Evolutionary conservation across 2,888 invertebrate genomes (phyloP).

Genomic region (Phaedon cochleariae): DNA sequence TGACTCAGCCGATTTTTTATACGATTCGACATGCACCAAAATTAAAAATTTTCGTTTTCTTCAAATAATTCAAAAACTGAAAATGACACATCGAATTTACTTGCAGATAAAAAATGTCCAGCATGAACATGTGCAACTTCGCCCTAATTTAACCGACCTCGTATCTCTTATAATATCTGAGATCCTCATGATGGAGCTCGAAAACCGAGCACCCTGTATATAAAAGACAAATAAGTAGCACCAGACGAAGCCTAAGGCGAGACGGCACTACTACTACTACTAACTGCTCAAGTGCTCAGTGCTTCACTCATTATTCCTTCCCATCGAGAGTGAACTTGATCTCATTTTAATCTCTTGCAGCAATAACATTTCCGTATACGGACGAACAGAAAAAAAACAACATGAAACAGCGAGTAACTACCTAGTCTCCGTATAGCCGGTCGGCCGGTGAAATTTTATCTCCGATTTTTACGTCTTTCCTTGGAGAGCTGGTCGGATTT

Average conservation of each 20-base stretch:
- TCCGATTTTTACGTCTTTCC: not conserved
- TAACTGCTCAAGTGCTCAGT: too few species aligned
- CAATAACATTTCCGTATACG: slow-evolving; percentile 29
- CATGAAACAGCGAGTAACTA: slow-evolving; percentile 28
- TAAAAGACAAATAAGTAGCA: not conserved
- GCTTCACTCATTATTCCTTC: not conserved
- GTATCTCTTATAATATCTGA: too few species aligned
- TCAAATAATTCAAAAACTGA: too few species aligned
- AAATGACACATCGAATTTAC: too few species aligned
- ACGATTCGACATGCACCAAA: too few species aligned
- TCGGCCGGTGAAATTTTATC: not conserved
- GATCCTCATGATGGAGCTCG: too few species aligned
- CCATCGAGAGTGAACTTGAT: slow-evolving; percentile 31
- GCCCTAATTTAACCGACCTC: too few species aligned
- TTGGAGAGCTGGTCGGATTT: not conserved
- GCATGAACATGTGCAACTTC: too few species aligned
- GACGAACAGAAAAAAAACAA: slow-evolving; percentile 24
- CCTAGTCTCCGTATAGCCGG: slow-evolving; percentile 5
- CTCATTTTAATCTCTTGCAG: slow-evolving; percentile 29
- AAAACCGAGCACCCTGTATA: too few species aligned
- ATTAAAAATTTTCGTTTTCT: too few species aligned
- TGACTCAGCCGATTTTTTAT: too few species aligned
- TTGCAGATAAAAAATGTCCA: too few species aligned
- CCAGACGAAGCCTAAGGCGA: not conserved
- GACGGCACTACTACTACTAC: not conserved